These are phyloP conservation scores for Melanostigma gelatinosum DNA, from an alignment of 2,113 vertebrate species.

Conservation along the genomic window DNA sequence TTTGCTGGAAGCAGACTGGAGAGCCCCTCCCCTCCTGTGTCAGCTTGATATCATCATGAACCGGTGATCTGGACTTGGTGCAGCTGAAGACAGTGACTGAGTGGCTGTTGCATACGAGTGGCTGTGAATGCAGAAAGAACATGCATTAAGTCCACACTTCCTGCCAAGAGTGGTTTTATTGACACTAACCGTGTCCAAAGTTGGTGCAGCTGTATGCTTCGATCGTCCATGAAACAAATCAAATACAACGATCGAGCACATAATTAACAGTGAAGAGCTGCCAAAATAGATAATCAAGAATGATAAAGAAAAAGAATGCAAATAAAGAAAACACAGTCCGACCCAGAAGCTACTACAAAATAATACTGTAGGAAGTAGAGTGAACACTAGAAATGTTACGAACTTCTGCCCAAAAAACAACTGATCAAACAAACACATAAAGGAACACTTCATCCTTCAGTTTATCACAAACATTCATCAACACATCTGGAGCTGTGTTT, in stretches of 20 bases:
- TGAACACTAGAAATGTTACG: no score
- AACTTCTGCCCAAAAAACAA: no score
- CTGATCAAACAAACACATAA: not conserved
- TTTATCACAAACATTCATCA: not conserved
- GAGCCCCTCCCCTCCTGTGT: slow-evolving; percentile 85
- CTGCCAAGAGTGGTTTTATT: not conserved
- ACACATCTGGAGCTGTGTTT: not conserved
- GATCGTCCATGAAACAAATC: not conserved
- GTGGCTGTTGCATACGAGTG: slow-evolving; percentile 86
- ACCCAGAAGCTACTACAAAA: not conserved
- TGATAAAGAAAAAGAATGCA: not conserved
- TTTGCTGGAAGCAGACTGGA: slow-evolving; percentile 79
- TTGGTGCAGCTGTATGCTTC: not conserved
- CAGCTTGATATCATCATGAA: slow-evolving; percentile 88
- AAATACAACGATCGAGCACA: not conserved
- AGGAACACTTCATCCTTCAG: not conserved
- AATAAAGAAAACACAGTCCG: not conserved
- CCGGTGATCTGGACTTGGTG: slow-evolving; percentile 83
- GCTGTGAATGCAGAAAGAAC: slow-evolving; percentile 77
- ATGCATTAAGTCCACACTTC: not conserved
- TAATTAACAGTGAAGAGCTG: not conserved
- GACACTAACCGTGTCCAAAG: not conserved
- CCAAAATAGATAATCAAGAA: not conserved
- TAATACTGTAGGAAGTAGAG: no score
- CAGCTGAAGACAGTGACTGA: slow-evolving; percentile 85